phyloP scores from a whole-genome alignment of 2,797 vertebrate species.

The Coregonus suidteri region DNA sequence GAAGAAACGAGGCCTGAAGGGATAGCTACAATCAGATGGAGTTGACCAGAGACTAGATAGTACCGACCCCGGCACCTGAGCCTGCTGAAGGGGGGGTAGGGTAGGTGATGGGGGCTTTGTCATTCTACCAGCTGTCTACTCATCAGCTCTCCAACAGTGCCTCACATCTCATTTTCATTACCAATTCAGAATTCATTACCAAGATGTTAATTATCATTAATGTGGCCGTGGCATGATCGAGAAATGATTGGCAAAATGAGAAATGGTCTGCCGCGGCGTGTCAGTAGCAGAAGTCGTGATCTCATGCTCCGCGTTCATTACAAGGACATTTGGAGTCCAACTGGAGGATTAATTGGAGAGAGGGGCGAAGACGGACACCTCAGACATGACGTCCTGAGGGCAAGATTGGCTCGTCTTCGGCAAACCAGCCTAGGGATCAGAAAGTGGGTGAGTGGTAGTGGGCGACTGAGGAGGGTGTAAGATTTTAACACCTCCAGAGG shows the following conservation, averaged over 20 bases:
- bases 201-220: constrained; percentile 40
- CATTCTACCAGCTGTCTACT: not conserved
- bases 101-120: not conserved
- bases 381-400: constrained; percentile 18
- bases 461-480: not conserved
- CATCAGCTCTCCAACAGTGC: constrained; percentile 11
- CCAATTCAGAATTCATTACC: constrained; percentile 37
- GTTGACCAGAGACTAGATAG: not conserved
- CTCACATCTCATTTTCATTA: constrained; percentile 32
- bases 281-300: constrained; percentile 39
- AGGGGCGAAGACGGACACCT: constrained; percentile 40
- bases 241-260: constrained; percentile 23
- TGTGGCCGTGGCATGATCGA: not conserved
- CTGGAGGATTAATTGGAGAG: constrained; percentile 52
- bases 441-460: not conserved
- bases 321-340: constrained; percentile 42
- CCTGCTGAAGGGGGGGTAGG: not conserved
- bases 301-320: constrained; percentile 43
- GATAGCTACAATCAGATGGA: not conserved
- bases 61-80: not conserved
- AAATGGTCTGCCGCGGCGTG: constrained; percentile 27
- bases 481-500: not conserved
- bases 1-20: not conserved
- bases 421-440: not conserved
- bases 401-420: not conserved